These are phyloP conservation scores for Eustalomyia histrio DNA, from an alignment of 2,888 invertebrate species.

Conservation along the genomic window DNA sequence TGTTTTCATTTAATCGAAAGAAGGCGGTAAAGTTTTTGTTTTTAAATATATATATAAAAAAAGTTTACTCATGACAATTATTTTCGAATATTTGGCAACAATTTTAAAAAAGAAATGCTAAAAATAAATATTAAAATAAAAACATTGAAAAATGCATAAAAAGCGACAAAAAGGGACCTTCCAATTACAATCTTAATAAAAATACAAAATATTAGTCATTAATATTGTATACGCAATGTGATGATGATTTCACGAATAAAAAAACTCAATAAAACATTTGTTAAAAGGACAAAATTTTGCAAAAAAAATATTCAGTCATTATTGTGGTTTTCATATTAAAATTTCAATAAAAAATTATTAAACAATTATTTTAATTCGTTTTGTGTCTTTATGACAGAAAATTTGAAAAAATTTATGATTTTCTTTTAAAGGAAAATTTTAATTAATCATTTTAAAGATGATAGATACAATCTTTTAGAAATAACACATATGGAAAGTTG, in stretches of 20 bases:
- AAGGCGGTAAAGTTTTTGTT: not conserved
- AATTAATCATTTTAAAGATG: no score
- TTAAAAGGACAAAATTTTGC: not conserved
- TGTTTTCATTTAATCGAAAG: not conserved
- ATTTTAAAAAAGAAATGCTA: conserved; percentile 22
- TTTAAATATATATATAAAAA: not conserved
- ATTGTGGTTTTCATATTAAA: no score
- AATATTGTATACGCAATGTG: not conserved
- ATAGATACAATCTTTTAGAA: no score
- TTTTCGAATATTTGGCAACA: conserved; percentile 42
- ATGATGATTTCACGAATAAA: not conserved
- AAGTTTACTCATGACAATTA: conserved; percentile 37
- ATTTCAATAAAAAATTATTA: no score
- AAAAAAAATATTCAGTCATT: not conserved
- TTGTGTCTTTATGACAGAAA: no score
- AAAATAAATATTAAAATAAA: conserved; percentile 27
- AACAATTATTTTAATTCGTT: no score
- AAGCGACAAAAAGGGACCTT: not conserved
- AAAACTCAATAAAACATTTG: not conserved
- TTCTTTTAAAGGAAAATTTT: no score
- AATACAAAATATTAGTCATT: not conserved
- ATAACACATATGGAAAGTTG: no score
- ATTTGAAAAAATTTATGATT: no score
- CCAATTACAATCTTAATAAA: not conserved
- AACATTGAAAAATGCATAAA: conserved; percentile 20